Evolutionary conservation across 2,113 vertebrate genomes (phyloP).

Genomic region (Paedocypris sp.): DNA sequence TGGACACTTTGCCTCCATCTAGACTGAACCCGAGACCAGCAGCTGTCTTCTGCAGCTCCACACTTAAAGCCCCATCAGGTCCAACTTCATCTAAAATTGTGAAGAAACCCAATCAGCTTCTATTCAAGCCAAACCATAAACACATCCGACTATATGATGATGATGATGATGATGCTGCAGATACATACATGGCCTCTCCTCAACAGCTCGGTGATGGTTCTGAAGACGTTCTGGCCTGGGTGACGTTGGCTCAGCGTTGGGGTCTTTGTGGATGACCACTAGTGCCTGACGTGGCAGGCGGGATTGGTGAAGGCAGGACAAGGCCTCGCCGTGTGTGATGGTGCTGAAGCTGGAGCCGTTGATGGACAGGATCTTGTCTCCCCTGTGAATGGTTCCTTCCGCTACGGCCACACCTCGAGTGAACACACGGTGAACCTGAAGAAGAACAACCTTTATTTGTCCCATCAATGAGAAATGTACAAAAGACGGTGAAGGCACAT

Average conservation of each 20-base stretch:
- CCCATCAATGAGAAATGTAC: no score
- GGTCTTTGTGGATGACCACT: slow-evolving; percentile 69
- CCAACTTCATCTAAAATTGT: slow-evolving; percentile 51
- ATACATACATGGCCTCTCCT: slow-evolving; percentile 57
- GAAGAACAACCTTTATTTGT: no score
- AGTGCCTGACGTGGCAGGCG: slow-evolving; percentile 63
- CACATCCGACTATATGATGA: no score
- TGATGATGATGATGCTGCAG: neutral
- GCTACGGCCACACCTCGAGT: slow-evolving; percentile 72
- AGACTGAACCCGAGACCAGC: slow-evolving; percentile 84
- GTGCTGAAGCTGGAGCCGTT: slow-evolving; percentile 68
- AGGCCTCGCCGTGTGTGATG: slow-evolving; percentile 71
- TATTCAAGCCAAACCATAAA: neutral
- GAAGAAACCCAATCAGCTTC: no score
- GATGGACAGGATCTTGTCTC: slow-evolving; percentile 77
- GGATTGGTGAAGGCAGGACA: slow-evolving; percentile 76
- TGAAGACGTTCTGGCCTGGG: slow-evolving; percentile 46
- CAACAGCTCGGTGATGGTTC: slow-evolving; percentile 44
- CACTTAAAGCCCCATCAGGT: slow-evolving; percentile 55
- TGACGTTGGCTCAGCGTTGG: slow-evolving; percentile 36
- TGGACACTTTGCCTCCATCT: slow-evolving; percentile 74
- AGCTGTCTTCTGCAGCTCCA: slow-evolving; percentile 81
- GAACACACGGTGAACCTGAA: slow-evolving; percentile 86
- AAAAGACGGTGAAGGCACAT: no score
- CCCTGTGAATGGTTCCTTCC: slow-evolving; percentile 75